Evolutionary conservation across 2,113 vertebrate genomes (phyloP).

Genomic region (Rallus limicola): DNA sequence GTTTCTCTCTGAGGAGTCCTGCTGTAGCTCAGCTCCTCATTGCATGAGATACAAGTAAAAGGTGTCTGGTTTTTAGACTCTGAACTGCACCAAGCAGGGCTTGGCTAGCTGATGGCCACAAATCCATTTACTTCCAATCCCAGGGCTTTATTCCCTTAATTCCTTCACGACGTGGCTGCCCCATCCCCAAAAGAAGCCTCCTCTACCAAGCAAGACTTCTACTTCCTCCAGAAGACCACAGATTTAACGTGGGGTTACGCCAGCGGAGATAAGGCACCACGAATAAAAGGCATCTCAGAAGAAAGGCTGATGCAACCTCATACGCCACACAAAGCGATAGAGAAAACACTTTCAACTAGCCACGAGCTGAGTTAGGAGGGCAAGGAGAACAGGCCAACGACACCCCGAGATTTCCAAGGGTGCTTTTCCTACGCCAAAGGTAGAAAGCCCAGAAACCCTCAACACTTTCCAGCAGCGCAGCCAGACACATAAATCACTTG

Average conservation of each 20-base stretch:
- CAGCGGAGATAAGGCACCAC: neutral
- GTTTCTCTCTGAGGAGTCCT: neutral
- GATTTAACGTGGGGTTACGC: neutral
- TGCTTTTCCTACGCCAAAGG: neutral
- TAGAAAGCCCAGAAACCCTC: neutral
- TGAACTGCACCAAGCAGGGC: neutral
- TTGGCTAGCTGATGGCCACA: neutral
- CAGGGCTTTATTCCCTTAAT: neutral
- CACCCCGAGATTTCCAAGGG: neutral
- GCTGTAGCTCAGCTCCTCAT: constrained; percentile 6
- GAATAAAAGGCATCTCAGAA: neutral
- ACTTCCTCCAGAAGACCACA: neutral
- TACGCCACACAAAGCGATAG: neutral
- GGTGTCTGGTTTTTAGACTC: neutral
- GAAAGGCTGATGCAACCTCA: neutral
- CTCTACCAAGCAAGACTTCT: neutral
- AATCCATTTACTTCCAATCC: neutral
- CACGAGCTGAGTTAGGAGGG: neutral
- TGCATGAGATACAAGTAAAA: constrained; percentile 9
- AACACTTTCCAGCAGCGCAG: neutral
- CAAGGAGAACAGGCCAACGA: neutral
- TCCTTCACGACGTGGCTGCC: accelerated
- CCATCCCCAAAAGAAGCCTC: neutral
- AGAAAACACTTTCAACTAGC: neutral
- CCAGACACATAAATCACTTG: neutral